phyloP scores from a whole-genome alignment of 1,140 invertebrate genomes.

The Solen grandis region DNA sequence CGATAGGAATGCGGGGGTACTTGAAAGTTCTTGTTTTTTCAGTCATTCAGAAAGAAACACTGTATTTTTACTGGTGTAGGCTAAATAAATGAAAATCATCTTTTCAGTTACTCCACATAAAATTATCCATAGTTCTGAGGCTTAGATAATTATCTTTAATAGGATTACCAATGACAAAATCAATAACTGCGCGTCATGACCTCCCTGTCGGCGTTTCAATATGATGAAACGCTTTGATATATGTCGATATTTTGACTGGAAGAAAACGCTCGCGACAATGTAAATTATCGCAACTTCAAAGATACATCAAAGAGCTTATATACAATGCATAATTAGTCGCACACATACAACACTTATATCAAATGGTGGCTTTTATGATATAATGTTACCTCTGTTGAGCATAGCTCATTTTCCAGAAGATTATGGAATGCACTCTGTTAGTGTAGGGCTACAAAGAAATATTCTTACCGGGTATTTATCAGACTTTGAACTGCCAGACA shows the following conservation, averaged over 20 bases:
- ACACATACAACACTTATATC: background rate
- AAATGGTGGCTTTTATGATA: slow-evolving; percentile 30
- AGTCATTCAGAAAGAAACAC: slow-evolving; percentile 8
- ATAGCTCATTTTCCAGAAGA: slow-evolving; percentile 27
- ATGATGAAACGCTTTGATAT: slow-evolving; percentile 23
- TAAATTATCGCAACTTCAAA: slow-evolving; percentile 22
- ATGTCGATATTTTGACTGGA: slow-evolving; percentile 9
- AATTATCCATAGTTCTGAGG: slow-evolving; percentile 8
- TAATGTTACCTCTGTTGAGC: background rate
- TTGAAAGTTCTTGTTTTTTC: too few species aligned
- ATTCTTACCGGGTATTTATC: background rate
- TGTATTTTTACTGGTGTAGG: too few species aligned
- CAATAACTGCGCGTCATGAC: slow-evolving; percentile 21
- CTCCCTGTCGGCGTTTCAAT: slow-evolving; percentile 21
- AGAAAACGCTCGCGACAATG: slow-evolving; percentile 7
- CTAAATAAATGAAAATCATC: too few species aligned
- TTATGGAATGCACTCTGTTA: slow-evolving; percentile 23
- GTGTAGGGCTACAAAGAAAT: background rate
- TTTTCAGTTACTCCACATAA: too few species aligned
- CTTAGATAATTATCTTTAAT: too few species aligned
- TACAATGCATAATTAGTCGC: slow-evolving; percentile 4
- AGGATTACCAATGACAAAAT: too few species aligned
- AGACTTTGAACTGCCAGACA: slow-evolving; percentile 14
- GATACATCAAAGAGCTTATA: slow-evolving; percentile 18
- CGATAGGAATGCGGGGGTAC: slow-evolving; percentile 7